These are phyloP conservation scores for human (Homo sapiens) DNA, from an alignment of 2,113 vertebrate genomes.

Conservation along the genomic window GRCh38 chr14:53192501-53193000, in stretches of 20 bases:
- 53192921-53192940: neutral
- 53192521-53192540: neutral
- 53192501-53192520: neutral
- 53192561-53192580: neutral
- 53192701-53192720: constrained; percentile 31
- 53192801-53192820: neutral
- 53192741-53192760: neutral
- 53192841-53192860: neutral
- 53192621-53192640: too few relatives aligned
- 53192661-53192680: neutral
- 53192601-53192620: neutral
- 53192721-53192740: neutral
- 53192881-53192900: neutral
- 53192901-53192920: neutral
- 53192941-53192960: neutral
- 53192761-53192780: constrained; percentile 37
- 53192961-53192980: neutral
- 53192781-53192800: neutral
- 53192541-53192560: neutral
- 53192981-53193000: neutral
- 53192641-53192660: too few relatives aligned
- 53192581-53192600: neutral
- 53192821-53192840: neutral
- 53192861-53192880: neutral
- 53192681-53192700: constrained; percentile 19